Evolutionary conservation across 1,140 invertebrate species (phyloP), one percentile per base, ranked within the genome.

Genomic region (Thaumatotibia leucotreta): DNA sequence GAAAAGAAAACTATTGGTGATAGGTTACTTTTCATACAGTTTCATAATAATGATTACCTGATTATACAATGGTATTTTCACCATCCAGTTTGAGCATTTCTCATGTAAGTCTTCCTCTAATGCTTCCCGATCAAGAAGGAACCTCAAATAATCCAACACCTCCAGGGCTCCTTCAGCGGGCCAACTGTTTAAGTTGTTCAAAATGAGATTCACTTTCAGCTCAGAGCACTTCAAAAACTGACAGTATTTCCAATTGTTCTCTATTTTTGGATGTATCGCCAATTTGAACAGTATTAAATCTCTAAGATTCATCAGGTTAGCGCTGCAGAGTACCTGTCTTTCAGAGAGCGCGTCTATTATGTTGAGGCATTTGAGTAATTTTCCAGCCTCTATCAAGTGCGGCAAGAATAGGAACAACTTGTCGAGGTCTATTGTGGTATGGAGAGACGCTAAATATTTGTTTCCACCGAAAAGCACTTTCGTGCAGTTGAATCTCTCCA

Each of bases 211-310:
- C 22, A 83, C 72, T 69, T 90, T 87, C 23, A 91, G 63, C 64
- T 91, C 88, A 1, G 82, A 67, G 66, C 90, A 89, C 68, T 84
- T 87, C 2, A 92, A 73, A 61, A 81, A 82, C 27, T 90, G 80
- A 35, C 89, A 91, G 64, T 91, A 88, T 61, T 88, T 91, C 89
- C 89, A 92, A 66, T 88, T 89, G 32, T 83, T 72, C n/a, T 62
- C 66, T 4, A 88, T 69, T 33, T 86, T 84, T 4, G 84, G 71
- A 62, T 87, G 84, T 4, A 84, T 84, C 2, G 85, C 83, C n/a
- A 92, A 70, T 74, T 91, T 91, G 39, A 90, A 85, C 10, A 91
- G 67, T 14, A 92, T 90, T 64, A 90, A 76, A 74, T 92, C 89
- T 68, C 83, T 79, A 17, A 92, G 72, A 39, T 88, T 87, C 31